Evolutionary conservation across 92 coral and sea anemone species (phyloP).

Genomic region (Palythoa caribaeorum): DNA sequence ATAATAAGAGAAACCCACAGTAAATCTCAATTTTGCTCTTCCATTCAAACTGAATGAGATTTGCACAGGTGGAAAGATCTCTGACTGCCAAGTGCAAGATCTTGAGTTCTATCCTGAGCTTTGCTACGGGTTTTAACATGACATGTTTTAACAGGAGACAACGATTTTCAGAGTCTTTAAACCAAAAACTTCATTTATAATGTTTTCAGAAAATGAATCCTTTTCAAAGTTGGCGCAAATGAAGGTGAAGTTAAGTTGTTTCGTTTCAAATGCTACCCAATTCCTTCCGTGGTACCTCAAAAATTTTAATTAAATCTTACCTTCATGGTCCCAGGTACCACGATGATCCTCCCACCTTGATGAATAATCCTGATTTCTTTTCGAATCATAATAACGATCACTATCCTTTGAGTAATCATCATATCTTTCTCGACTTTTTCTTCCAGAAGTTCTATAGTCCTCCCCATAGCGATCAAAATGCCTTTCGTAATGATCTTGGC

Average conservation of each 20-base stretch:
- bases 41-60: not conserved
- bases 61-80: too few relatives aligned
- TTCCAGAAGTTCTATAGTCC: conserved; percentile 8
- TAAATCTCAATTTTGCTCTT: not conserved
- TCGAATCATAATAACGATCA: not conserved
- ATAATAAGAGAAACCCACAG: not conserved
- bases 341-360: conserved; percentile 24
- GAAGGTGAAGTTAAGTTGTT: too few relatives aligned
- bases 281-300: too few relatives aligned
- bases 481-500: not conserved
- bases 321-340: conserved; percentile 12
- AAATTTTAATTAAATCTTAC: not conserved
- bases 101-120: too few relatives aligned
- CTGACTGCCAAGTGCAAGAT: too few relatives aligned
- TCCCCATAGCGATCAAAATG: not conserved
- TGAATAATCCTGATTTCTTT: conserved; percentile 7
- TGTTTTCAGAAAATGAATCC: too few relatives aligned
- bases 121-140: too few relatives aligned
- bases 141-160: too few relatives aligned
- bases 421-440: conserved; percentile 11
- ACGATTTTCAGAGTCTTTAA: too few relatives aligned
- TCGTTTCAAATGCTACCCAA: too few relatives aligned
- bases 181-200: too few relatives aligned
- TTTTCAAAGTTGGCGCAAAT: too few relatives aligned
- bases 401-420: conserved; percentile 5